Evolutionary conservation across 2,797 vertebrate species (phyloP).

Genomic region (Sciaenops ocellatus): DNA sequence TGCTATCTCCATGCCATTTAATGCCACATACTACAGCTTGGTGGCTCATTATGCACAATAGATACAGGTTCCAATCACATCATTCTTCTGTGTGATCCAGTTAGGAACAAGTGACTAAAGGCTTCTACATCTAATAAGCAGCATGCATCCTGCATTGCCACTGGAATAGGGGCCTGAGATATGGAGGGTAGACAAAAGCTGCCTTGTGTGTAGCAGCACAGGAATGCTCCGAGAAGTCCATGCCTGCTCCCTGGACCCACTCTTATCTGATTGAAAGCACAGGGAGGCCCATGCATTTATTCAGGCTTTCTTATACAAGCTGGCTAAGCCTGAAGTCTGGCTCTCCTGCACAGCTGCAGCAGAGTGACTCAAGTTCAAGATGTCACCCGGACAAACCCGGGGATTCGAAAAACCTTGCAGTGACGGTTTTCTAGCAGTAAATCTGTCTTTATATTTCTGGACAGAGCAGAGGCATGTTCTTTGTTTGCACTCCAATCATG

Average conservation of each 20-base stretch:
- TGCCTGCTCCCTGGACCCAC: conserved; percentile 68
- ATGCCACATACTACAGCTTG: conserved; percentile 1
- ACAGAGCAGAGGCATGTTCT: conserved; percentile 37
- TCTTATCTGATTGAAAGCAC: conserved; percentile 80
- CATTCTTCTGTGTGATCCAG: conserved; percentile 64
- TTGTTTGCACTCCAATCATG: conserved; percentile 65
- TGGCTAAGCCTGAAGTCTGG: conserved; percentile 39
- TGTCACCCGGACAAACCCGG: conserved; percentile 28
- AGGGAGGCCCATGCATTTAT: conserved; percentile 67
- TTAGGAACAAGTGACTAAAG: conserved; percentile 59
- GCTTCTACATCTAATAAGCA: conserved; percentile 61
- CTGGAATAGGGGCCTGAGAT: conserved; percentile 48
- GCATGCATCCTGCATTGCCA: conserved; percentile 38
- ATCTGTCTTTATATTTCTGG: conserved; percentile 28
- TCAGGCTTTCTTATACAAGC: conserved; percentile 60
- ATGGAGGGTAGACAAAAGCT: conserved; percentile 67
- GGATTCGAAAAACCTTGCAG: conserved; percentile 22
- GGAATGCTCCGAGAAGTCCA: conserved; percentile 74
- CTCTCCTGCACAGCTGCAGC: conserved; percentile 47
- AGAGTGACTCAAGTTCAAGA: conserved; percentile 38
- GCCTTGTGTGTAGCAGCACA: conserved; percentile 67
- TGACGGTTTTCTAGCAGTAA: conserved; percentile 31
- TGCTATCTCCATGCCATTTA: conserved; percentile 1
- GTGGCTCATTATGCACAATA: conserved; percentile 36
- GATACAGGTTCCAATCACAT: conserved; percentile 64